Evolutionary conservation across 2,888 invertebrate genomes (phyloP), one percentile per base, ranked within the genome.

Genomic region (Cantharis flavilabris): DNA sequence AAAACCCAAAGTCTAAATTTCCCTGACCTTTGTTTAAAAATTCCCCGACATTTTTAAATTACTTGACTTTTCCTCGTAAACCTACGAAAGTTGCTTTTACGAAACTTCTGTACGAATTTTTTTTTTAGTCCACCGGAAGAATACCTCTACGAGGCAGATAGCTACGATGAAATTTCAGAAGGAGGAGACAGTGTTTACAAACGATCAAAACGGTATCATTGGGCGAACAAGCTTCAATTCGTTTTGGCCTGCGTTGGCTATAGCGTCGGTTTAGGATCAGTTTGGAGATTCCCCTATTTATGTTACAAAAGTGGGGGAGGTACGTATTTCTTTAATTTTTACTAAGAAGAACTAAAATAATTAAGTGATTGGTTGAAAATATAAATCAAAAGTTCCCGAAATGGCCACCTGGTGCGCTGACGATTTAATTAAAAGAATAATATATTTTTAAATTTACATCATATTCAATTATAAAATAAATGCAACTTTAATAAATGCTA

Each of bases 211-310:
- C 90, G 95, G 84, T 95, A 95, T 72, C 94, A 95, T 86, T 97
- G 97, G 97, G 94, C 94, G 77, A 96, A 94, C 88, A 96, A 96
- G 89, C 92, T 95, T 84, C 96, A 97, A 89, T 97, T 97, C 87
- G 95, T 97, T 72, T 90, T 97, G 84, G 96, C 96, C 70, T 96
- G 96, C 86, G 94, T 97, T 80, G 96, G 97, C 23, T 96, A 96
- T 87, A 96, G 96, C 72, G 96, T 97, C 73, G 97, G 96, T 62
- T 91, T 97, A 80, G 96, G 96, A 83, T 97, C 96, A 86, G 94
- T 97, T 81, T 97, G 97, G 97, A 92, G 97, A 84, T 97, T 97
- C 89, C 97, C 97, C 49, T 97, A 97, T 89, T 92, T 97, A 84
- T 96, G 96, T 89, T 96, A 96, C 89, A 95, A 95, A 90, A 96